Conservation (phyloP, 2,113 vertebrate genomes). For the Pao palembangensis region DNA sequence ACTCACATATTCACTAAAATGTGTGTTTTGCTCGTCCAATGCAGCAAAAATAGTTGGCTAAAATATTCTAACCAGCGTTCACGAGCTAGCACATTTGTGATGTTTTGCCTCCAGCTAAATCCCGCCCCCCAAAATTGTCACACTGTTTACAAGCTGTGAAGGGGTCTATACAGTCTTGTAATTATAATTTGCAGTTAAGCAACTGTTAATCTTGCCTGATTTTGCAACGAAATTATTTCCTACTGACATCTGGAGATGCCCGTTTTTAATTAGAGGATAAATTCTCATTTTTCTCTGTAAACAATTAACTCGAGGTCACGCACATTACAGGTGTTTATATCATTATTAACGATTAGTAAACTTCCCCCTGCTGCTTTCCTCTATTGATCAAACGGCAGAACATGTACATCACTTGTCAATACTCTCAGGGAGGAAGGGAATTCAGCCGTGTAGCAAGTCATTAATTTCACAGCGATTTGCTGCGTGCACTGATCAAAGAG, state of each 20-base stretch:
- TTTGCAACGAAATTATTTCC: too few relatives aligned
- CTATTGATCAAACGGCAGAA: not conserved
- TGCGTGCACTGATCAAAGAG: not conserved
- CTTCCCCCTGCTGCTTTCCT: not conserved
- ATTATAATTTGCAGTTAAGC: too few relatives aligned
- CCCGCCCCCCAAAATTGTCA: too few relatives aligned
- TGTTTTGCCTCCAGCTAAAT: too few relatives aligned
- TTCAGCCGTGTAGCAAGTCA: not conserved
- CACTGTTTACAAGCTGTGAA: too few relatives aligned
- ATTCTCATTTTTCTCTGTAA: not conserved
- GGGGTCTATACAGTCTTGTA: too few relatives aligned
- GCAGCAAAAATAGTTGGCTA: too few relatives aligned
- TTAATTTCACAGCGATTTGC: not conserved
- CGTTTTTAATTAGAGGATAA: not conserved
- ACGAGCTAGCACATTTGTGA: too few relatives aligned
- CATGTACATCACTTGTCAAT: not conserved
- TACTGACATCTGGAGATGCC: not conserved
- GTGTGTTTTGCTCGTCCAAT: too few relatives aligned
- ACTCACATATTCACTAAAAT: too few relatives aligned
- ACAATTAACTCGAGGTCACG: not conserved
- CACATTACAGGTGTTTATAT: not conserved
- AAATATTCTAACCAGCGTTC: too few relatives aligned
- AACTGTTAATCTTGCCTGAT: too few relatives aligned
- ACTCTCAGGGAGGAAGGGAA: not conserved
- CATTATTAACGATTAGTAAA: slow-evolving; percentile 2